Base-by-base conservation (phyloP, 2,888 invertebrate genomes). In the Melinaea marsaeus region DNA sequence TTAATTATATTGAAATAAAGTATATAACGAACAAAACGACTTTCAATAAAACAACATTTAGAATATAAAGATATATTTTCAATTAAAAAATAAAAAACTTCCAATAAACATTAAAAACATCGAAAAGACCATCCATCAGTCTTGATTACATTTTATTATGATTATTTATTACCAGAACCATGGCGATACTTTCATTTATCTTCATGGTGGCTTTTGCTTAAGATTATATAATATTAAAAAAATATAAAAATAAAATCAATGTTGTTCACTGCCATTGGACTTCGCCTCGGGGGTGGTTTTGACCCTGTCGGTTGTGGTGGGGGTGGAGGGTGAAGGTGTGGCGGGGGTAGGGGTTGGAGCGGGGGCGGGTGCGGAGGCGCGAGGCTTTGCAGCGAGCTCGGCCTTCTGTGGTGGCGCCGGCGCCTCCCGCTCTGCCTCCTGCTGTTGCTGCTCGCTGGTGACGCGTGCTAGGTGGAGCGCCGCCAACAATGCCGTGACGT, bases 401-500 rank as follows among this genome's bases (percentile, higher is more conserved):
- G 9, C 79, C 7, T 46, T 58, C 79, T 13, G 76, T 47, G 2
- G 79, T 78, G n/a, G 79, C 77, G 0, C 82, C 72, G 4, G 64
- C 67, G 71, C 62, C 33, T 71, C 71, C 45, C 75, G 69, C n/a
- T 74, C 66, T 5, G 77, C 72, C 57, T 79, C 79, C n/a, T 66
- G 67, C 63, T 81, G 79, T 45, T 83, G 84, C 69, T 88, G 84
- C 64, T 84, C 78, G 68, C 81, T 82, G 57, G 89, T 90, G 33
- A 88, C 89, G 56, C 76, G 81, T 34, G 90, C 89, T 37, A 90
- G 83, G 71, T 90, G 90, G 1, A 90, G 74, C 0, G 89, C 90
- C 0, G 90, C 90, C 4, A 90, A 75, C 22, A 90, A 67, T 0
- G 90, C 90, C 0, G 86, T 85, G 32, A 88, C 70, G 77, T 90